phyloP scores from a whole-genome alignment of 2,797 vertebrate genomes.

The Macropodus opercularis region DNA sequence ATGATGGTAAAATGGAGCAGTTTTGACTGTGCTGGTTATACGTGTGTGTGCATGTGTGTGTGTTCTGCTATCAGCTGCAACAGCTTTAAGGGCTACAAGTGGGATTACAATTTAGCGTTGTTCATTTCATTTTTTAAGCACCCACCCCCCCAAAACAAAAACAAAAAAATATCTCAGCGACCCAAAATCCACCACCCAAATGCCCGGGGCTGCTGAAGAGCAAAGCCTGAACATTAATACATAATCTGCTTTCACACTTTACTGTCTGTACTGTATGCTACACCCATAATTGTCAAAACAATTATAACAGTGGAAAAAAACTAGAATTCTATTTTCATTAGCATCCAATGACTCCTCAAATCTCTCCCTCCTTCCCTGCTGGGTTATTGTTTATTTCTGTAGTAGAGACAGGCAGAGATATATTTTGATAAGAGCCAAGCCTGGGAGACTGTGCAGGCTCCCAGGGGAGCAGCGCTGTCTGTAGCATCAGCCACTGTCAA shows the following conservation, averaged over 20 bases:
- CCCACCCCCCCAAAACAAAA: background rate
- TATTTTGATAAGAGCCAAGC: conserved; percentile 79
- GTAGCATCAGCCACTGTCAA: conserved; percentile 85
- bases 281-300: conserved; percentile 73
- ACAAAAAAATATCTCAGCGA: conserved; percentile 47
- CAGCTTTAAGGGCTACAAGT: conserved; percentile 74
- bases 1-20: conserved; percentile 79
- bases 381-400: conserved; percentile 76
- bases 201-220: conserved; percentile 59
- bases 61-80: conserved; percentile 71
- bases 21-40: conserved; percentile 74
- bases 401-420: conserved; percentile 68
- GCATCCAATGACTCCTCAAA: conserved; percentile 70
- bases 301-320: conserved; percentile 61
- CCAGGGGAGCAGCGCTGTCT: conserved; percentile 74
- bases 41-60: conserved; percentile 38
- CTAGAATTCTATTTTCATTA: conserved; percentile 69
- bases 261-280: conserved; percentile 63
- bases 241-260: conserved; percentile 74
- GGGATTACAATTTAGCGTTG: conserved; percentile 75
- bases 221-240: conserved; percentile 65
- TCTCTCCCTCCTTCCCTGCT: conserved; percentile 61
- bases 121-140: conserved; percentile 68
- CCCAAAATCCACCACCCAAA: conserved; percentile 56
- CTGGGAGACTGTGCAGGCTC: conserved; percentile 69